Evolutionary conservation across 2,113 vertebrate genomes (phyloP).

Genomic region (Kryptolebias marmoratus): DNA sequence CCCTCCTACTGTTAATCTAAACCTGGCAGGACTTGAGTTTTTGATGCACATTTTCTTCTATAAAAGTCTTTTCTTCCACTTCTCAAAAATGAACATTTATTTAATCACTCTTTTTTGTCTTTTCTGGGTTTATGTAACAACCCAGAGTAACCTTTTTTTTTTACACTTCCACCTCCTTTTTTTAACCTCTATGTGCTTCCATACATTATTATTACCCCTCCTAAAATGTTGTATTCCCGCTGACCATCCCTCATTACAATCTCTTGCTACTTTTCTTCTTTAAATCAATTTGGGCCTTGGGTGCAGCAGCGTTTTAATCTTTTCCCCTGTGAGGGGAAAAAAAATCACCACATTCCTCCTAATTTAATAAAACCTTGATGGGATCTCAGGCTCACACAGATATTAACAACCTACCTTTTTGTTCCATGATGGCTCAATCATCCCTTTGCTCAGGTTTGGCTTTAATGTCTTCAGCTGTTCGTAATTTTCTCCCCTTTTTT

Average conservation of each 20-base stretch:
- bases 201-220: conserved; percentile 18
- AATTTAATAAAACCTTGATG: conserved; percentile 36
- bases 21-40: conserved; percentile 19
- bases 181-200: background rate
- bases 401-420: conserved; percentile 2
- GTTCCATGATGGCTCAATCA: conserved; percentile 16
- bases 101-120: background rate
- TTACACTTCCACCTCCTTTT: background rate
- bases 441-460: background rate
- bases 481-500: background rate
- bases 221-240: background rate
- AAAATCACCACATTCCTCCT: conserved; percentile 34
- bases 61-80: conserved; percentile 15
- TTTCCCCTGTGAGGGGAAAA: conserved; percentile 5
- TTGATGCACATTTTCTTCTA: background rate
- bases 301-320: conserved; percentile 20
- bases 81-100: background rate
- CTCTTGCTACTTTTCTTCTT: background rate
- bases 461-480: background rate
- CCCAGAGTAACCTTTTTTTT: too few species aligned
- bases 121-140: too few species aligned
- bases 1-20: conserved; percentile 18
- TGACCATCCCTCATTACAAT: conserved; percentile 4
- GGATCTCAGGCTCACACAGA: background rate
- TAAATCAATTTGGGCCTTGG: conserved; percentile 23